A percentile compares a stretch with the other conserved stretches of the same genome.
These are phyloP conservation scores for Poeciliopsis infans DNA, from an alignment of 2,797 vertebrate genomes.

Conservation along the genomic window DNA sequence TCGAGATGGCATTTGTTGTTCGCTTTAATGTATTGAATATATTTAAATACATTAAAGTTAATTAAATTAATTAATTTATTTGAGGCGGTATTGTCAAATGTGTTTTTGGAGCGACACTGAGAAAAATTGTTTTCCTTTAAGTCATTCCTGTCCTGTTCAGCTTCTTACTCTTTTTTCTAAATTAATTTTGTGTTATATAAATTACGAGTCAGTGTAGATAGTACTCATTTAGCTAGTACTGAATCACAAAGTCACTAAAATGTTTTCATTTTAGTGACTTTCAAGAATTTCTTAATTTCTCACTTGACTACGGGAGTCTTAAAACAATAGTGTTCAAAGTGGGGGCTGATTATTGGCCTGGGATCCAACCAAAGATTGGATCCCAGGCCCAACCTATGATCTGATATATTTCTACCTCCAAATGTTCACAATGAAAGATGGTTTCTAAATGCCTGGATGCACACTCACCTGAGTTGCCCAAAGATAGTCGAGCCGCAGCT, in stretches of 20 bases:
- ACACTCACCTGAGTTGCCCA: conserved; percentile 90
- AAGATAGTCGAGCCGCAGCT: conserved; percentile 95
- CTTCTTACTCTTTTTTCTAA: not conserved
- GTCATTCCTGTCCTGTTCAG: not conserved
- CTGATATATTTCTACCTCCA: not conserved
- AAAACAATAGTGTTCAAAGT: not conserved
- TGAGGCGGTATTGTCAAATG: not conserved
- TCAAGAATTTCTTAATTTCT: not conserved
- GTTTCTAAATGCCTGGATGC: not conserved
- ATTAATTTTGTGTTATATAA: not conserved
- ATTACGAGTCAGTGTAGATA: not conserved
- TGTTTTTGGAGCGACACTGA: not conserved
- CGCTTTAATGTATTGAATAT: too few relatives aligned
- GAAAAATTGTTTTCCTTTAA: not conserved
- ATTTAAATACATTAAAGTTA: too few relatives aligned
- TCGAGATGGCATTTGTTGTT: too few relatives aligned
- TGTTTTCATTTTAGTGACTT: not conserved
- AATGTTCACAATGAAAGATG: not conserved
- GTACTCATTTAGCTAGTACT: not conserved
- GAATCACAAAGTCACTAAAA: not conserved
- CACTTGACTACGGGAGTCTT: not conserved
- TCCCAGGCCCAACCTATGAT: not conserved
- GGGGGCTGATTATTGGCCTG: not conserved
- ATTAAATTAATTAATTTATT: too few relatives aligned
- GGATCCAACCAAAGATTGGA: not conserved